phyloP scores from a whole-genome alignment of 2,888 invertebrate species.

The Ptychoptera albimana region DNA sequence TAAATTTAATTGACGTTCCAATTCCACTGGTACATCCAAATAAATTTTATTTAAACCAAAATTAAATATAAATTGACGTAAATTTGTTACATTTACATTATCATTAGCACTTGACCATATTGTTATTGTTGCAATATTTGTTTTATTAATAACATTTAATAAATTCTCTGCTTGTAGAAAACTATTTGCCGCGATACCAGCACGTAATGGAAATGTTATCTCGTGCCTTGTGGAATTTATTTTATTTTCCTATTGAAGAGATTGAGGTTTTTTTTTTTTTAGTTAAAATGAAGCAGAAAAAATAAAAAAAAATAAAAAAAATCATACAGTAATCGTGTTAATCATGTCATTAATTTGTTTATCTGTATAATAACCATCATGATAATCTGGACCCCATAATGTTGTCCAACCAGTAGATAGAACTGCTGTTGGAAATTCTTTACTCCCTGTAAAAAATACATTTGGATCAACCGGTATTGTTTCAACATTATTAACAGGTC shows the following conservation, averaged over 20 bases:
- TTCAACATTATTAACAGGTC: constrained; percentile 46
- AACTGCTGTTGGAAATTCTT: constrained; percentile 43
- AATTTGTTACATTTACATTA: constrained; percentile 43
- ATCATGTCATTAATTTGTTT: constrained; percentile 55
- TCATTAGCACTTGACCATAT: constrained; percentile 62
- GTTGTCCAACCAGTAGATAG: constrained; percentile 83
- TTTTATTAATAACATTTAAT: constrained; percentile 29
- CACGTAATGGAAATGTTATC: constrained; percentile 68
- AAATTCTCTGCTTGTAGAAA: constrained; percentile 41
- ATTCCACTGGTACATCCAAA: constrained; percentile 56
- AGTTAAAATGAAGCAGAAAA: background rate
- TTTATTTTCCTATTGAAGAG: constrained; percentile 15
- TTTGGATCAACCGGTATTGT: constrained; percentile 44
- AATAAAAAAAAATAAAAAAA: background rate
- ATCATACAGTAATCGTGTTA: constrained; percentile 35
- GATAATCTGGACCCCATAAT: constrained; percentile 35
- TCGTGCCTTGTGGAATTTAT: constrained; percentile 36
- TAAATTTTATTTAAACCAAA: constrained; percentile 54
- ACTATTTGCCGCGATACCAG: constrained; percentile 51
- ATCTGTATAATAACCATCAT: constrained; percentile 40
- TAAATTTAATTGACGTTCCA: constrained; percentile 36
- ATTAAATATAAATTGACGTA: constrained; percentile 47
- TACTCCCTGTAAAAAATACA: constrained; percentile 43
- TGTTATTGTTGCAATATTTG: constrained; percentile 43
- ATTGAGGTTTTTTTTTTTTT: constrained; percentile 1